Evolutionary conservation across 2,797 vertebrate genomes (phyloP), one percentile per base, ranked within the genome.

Genomic region (Ceryle rudis): DNA sequence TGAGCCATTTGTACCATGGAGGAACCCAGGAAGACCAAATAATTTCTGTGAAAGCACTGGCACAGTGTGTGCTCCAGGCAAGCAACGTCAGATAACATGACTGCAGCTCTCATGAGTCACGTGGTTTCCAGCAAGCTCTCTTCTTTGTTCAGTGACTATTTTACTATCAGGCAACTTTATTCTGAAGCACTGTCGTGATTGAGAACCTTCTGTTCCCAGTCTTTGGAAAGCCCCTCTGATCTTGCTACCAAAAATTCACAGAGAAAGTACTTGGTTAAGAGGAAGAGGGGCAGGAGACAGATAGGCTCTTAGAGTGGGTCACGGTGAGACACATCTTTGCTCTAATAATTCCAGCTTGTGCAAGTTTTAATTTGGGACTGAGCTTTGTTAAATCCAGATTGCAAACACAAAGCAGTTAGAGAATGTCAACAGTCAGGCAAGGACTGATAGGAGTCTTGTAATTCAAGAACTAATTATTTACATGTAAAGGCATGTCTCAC

Each of bases 81-180:
- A 93, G 42, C 51, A 58, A 60, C 0, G 0, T 21, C 66, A 86
- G 58, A 3, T 65, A 91, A 65, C 46, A 58, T 0, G 0, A 87
- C 42, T 55, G 69, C 62, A 26, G 33, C 55, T 84, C 67, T 78
- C 58, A 11, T 3, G 16, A 86, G 58, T 86, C 58, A 84, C 60
- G 70, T 7, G 14, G 23, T 65, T 64, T 73, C 85, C 80, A 84
- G 70, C 66, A 70, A 72, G 41, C 25, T 86, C 86, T 67, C 57
- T 39, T 60, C 69, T 77, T 77, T 82, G 39, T 82, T 90, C 78
- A 80, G 51, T 47, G 42, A 55, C 6, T 39, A 42, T 46, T 88
- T 78, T 69, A 86, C 62, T 88, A 60, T 52, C 35, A 72, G 35
- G 89, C 17, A 72, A 39, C 70, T 74, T 74, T 66, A 75, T 46